Conservation (phyloP, 2,888 invertebrate species). For the Chamaedrilus cognettii region DNA sequence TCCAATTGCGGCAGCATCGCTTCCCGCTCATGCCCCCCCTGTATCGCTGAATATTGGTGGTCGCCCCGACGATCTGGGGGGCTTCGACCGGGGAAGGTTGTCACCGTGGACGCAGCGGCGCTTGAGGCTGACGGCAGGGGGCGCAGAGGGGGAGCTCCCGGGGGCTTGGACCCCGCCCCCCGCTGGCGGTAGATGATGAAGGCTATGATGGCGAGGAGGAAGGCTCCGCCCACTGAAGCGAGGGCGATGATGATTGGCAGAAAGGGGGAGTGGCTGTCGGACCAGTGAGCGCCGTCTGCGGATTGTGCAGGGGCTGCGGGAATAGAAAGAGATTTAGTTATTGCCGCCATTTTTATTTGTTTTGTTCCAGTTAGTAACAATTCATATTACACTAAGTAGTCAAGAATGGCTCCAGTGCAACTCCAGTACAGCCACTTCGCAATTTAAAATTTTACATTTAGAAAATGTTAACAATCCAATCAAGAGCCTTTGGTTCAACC, state of each 20-base stretch:
- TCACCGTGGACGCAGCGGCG: neutral
- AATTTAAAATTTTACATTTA: too few relatives aligned
- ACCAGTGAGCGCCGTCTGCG: too few relatives aligned
- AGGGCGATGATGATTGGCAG: neutral
- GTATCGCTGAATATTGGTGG: neutral
- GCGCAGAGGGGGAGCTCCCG: neutral
- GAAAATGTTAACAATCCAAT: too few relatives aligned
- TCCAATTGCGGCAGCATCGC: neutral
- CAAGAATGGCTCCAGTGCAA: too few relatives aligned
- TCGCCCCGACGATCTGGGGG: neutral
- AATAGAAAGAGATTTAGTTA: too few relatives aligned
- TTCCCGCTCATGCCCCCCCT: neutral
- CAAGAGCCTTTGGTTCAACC: too few relatives aligned
- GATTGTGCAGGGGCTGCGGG: too few relatives aligned
- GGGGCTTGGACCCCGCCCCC: neutral
- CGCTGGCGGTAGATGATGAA: neutral
- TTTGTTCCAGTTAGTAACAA: too few relatives aligned
- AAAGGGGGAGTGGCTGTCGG: neutral
- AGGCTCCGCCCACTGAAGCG: neutral
- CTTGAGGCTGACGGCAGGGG: neutral
- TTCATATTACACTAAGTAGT: too few relatives aligned
- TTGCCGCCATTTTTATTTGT: too few relatives aligned
- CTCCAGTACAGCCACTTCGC: too few relatives aligned
- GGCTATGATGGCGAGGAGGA: neutral
- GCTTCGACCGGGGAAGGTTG: neutral